Evolutionary conservation across 2,113 vertebrate species (phyloP).

Genomic region (Halichoerus grypus): DNA sequence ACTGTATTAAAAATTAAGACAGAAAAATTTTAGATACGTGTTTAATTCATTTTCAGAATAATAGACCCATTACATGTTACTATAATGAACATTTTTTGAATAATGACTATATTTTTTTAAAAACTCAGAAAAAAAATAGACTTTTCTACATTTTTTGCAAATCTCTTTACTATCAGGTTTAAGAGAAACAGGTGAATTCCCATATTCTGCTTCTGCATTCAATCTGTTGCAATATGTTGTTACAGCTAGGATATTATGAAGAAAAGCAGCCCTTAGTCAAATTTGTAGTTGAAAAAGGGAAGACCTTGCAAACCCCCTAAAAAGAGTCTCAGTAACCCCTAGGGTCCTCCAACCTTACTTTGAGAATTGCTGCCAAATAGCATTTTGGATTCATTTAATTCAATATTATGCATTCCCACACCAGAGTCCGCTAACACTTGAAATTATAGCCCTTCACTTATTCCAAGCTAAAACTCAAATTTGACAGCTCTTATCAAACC

Average conservation of each 20-base stretch:
- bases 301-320: background rate
- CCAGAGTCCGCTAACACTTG: background rate
- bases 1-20: conserved; percentile 16
- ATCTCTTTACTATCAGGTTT: background rate
- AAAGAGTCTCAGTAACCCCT: background rate
- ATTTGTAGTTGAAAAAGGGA: conserved; percentile 10
- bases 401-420: background rate
- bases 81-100: background rate
- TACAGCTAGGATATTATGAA: background rate
- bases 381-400: conserved; percentile 42
- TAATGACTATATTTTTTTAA: background rate
- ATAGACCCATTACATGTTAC: background rate
- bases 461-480: conserved; percentile 58
- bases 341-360: background rate
- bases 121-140: background rate
- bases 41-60: conserved; percentile 16
- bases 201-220: background rate
- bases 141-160: background rate
- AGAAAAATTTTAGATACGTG: background rate
- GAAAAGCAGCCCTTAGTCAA: background rate
- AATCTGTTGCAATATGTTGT: background rate
- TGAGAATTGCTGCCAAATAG: background rate
- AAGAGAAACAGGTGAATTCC: background rate
- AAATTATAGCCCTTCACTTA: conserved; percentile 22
- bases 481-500: conserved; percentile 58